A percentile compares a stretch with the other conserved stretches of the same genome.
These are phyloP conservation scores for Melinaea menophilus DNA, from an alignment of 2,888 invertebrate species.

Conservation along the genomic window DNA sequence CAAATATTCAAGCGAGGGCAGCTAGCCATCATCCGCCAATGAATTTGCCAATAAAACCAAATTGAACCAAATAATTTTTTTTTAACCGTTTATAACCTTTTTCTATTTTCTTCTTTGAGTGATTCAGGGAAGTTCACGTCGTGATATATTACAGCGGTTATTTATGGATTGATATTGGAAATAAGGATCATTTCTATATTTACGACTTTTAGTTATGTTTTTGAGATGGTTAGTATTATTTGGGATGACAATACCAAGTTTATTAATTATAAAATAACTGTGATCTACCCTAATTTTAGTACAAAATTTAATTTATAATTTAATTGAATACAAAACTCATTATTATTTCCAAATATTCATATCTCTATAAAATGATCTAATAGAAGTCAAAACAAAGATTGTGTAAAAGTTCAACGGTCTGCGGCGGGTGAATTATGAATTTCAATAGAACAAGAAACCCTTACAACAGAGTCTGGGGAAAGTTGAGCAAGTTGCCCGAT, in stretches of 20 bases:
- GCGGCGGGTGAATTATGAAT: constrained; percentile 9
- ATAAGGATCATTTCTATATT: too few relatives aligned
- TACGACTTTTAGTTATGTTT: too few relatives aligned
- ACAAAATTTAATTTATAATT: too few relatives aligned
- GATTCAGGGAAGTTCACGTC: constrained; percentile 9
- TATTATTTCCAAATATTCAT: neutral
- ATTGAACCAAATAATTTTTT: constrained; percentile 73
- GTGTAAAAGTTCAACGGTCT: constrained; percentile 1
- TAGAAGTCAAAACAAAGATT: neutral
- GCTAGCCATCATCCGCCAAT: constrained; percentile 55
- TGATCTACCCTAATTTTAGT: too few relatives aligned
- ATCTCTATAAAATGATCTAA: neutral
- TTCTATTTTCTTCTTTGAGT: constrained; percentile 45
- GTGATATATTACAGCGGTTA: neutral
- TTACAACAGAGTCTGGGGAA: constrained; percentile 10
- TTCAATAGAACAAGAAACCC: constrained; percentile 14
- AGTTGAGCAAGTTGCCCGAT: constrained; percentile 15
- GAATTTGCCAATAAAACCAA: constrained; percentile 75
- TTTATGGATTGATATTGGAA: too few relatives aligned
- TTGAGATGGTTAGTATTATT: too few relatives aligned
- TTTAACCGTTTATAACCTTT: constrained; percentile 65
- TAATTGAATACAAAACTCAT: neutral
- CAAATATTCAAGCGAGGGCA: constrained; percentile 52
- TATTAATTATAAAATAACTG: too few relatives aligned
- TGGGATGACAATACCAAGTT: too few relatives aligned